A percentile compares a stretch with the other conserved stretches of the same genome.
Conservation (phyloP, 2,113 vertebrate species). For the Canis aureus region DNA sequence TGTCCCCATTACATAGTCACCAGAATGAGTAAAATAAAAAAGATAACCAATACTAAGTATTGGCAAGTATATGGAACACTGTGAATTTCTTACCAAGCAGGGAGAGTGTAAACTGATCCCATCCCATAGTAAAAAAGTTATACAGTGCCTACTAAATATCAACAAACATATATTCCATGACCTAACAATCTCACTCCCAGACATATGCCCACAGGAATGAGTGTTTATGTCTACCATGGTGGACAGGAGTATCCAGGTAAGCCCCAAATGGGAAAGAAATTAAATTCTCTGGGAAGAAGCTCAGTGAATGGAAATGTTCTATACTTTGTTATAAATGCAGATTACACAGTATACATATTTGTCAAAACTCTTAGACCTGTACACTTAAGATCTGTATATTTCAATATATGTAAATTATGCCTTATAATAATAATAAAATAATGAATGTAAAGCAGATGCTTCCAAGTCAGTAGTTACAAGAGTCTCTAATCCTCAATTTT, state of each 20-base stretch:
- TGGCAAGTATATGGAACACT: not conserved
- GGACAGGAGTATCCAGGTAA: not conserved
- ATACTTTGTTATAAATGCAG: not conserved
- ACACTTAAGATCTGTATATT: not conserved
- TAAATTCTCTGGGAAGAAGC: not conserved
- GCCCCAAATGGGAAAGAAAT: not conserved
- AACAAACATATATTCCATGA: not conserved
- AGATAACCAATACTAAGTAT: not conserved
- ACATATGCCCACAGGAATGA: not conserved
- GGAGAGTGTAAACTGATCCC: not conserved
- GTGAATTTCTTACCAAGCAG: not conserved
- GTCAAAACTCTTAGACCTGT: not conserved
- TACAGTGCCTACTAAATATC: not conserved
- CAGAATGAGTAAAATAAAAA: slow-evolving; percentile 14
- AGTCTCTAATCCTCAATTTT: not conserved
- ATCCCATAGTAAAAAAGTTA: not conserved
- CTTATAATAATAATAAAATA: not conserved
- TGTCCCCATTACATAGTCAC: not conserved
- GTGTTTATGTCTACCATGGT: not conserved
- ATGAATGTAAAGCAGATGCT: not conserved
- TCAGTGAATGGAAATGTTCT: not conserved
- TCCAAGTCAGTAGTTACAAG: not conserved
- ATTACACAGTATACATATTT: not conserved
- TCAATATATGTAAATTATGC: not conserved
- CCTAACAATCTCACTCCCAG: not conserved